A percentile compares a stretch with the other conserved stretches of the same genome.
Evolutionary conservation across 2,797 vertebrate genomes (phyloP).

Genomic region (Tokudaia tokunoshimensis): DNA sequence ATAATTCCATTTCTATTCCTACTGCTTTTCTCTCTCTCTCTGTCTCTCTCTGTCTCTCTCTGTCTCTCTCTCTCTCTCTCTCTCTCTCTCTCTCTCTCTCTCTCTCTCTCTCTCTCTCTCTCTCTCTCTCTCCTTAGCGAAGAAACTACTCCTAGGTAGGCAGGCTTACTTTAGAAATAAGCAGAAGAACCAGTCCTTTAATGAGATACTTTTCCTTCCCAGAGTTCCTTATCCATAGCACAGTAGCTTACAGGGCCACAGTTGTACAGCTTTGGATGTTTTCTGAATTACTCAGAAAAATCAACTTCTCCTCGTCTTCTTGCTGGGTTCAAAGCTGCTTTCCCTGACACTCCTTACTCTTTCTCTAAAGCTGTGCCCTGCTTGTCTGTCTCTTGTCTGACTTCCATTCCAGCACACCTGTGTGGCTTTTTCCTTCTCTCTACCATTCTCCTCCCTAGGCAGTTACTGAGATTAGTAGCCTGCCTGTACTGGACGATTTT

Average conservation of each 20-base stretch:
- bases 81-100: neutral
- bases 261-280: neutral
- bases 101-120: neutral
- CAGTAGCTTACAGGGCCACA: neutral
- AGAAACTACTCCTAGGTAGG: neutral
- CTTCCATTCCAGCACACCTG: neutral
- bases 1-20: neutral
- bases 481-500: neutral
- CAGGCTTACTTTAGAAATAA: neutral
- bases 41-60: too few species aligned
- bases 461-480: neutral
- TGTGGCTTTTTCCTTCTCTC: neutral
- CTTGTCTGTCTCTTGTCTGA: neutral
- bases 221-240: neutral
- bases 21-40: neutral
- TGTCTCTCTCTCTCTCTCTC: too few species aligned
- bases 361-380: neutral
- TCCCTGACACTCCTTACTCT: neutral
- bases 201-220: neutral
- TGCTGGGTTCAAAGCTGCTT: neutral
- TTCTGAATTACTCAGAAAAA: neutral
- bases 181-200: neutral
- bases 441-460: too few species aligned
- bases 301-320: neutral
- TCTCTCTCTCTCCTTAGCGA: too few species aligned